Conservation (phyloP, 2,888 invertebrate genomes). For the Synergus japonicus region DNA sequence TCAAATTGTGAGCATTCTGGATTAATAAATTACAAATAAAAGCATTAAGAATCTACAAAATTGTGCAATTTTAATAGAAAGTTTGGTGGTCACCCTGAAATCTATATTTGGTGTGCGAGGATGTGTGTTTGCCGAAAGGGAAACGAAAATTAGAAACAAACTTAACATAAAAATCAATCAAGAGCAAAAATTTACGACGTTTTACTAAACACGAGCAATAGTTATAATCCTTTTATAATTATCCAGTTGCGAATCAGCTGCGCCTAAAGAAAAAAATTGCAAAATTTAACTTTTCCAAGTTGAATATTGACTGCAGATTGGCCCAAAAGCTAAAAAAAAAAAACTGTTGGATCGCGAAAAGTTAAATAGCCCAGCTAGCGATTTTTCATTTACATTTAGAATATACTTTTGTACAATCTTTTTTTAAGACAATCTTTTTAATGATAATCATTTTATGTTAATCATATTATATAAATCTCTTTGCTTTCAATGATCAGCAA, state of each 20-base stretch:
- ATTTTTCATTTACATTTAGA: constrained; percentile 20
- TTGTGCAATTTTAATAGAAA: no score
- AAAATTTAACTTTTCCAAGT: constrained; percentile 69
- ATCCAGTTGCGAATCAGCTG: constrained; percentile 74
- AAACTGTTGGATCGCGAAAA: constrained; percentile 16
- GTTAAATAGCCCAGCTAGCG: constrained; percentile 14
- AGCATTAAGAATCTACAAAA: no score
- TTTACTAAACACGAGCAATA: constrained; percentile 69
- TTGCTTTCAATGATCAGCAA: constrained; percentile 26
- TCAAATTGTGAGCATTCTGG: no score
- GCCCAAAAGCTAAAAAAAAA: constrained; percentile 65
- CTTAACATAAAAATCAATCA: constrained; percentile 44
- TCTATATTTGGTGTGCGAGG: constrained; percentile 3
- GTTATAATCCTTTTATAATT: constrained; percentile 63
- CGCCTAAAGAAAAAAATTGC: constrained; percentile 71
- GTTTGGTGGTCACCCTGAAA: background rate
- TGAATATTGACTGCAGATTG: constrained; percentile 73
- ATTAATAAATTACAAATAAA: no score
- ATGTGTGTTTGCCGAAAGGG: constrained; percentile 41
- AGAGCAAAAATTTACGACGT: constrained; percentile 63
- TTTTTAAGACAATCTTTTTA: constrained; percentile 17
- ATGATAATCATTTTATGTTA: constrained; percentile 16
- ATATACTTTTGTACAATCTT: constrained; percentile 16
- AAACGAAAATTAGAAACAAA: constrained; percentile 46
- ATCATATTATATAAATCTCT: constrained; percentile 15